These are phyloP conservation scores for Cotesia chilonis DNA, from an alignment of 1,140 invertebrate genomes.

Conservation along the genomic window DNA sequence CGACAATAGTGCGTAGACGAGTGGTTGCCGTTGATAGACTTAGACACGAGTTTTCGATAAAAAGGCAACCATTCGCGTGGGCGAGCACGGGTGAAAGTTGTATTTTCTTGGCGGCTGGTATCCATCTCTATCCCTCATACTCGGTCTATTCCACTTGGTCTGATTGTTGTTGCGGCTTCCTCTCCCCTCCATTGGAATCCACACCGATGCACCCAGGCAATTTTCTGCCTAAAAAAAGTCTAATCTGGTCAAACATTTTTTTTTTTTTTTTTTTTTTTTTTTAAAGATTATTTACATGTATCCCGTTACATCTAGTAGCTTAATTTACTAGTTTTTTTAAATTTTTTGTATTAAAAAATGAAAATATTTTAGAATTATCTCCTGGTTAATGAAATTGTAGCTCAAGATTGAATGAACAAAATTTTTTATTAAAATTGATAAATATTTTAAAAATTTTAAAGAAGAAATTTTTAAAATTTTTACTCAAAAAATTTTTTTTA, in stretches of 20 bases:
- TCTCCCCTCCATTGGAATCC: conserved; percentile 21
- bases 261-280: conserved; percentile 15
- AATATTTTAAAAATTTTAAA: too few species aligned
- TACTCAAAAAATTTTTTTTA: too few species aligned
- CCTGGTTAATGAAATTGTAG: too few species aligned
- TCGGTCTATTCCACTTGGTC: too few species aligned
- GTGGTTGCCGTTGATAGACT: conserved; percentile 36
- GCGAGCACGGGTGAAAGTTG: conserved; percentile 54
- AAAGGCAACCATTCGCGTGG: conserved; percentile 44
- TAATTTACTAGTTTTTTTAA: background rate
- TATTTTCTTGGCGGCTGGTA: conserved; percentile 38
- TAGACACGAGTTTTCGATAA: conserved; percentile 16
- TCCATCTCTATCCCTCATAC: background rate
- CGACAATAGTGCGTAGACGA: conserved; percentile 39
- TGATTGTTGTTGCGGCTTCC: conserved; percentile 17
- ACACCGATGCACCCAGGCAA: conserved; percentile 8
- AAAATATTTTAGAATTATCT: too few species aligned
- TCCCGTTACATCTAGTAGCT: conserved; percentile 18
- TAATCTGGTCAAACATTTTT: conserved; percentile 21
- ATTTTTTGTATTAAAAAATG: too few species aligned
- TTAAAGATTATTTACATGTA: conserved; percentile 15
- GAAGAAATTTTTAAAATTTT: too few species aligned
- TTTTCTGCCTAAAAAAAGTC: background rate
- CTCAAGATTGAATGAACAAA: too few species aligned
- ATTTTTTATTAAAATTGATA: too few species aligned